Conservation (phyloP, 1,140 invertebrate species). For the Listronotus bonariensis region DNA sequence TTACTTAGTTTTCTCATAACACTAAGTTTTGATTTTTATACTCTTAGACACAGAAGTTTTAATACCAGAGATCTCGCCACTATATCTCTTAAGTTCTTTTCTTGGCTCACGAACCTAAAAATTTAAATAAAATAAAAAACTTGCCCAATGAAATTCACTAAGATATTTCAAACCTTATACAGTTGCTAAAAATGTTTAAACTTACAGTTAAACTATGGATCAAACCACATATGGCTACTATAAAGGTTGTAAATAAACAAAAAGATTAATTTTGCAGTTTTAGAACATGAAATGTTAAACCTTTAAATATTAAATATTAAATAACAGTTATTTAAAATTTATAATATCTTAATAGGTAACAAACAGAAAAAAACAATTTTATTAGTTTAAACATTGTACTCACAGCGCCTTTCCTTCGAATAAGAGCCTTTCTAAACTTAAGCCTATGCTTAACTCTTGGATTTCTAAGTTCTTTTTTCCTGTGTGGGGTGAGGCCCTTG, state of each 20-base stretch:
- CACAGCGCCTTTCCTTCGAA: constrained; percentile 86
- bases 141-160: too few relatives aligned
- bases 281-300: too few relatives aligned
- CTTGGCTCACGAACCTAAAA: constrained; percentile 75
- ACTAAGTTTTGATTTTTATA: constrained; percentile 76
- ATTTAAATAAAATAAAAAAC: too few relatives aligned
- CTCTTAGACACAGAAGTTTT: constrained; percentile 84
- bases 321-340: too few relatives aligned
- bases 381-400: constrained; percentile 44
- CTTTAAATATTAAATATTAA: too few relatives aligned
- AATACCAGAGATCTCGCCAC: constrained; percentile 90
- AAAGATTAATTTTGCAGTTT: too few relatives aligned
- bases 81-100: constrained; percentile 79
- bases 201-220: too few relatives aligned
- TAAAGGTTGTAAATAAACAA: too few relatives aligned
- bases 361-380: constrained; percentile 29
- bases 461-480: constrained; percentile 90
- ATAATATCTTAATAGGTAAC: too few relatives aligned
- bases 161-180: too few relatives aligned
- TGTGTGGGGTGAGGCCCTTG: constrained; percentile 86
- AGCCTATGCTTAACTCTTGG: constrained; percentile 91
- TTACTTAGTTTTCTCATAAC: constrained; percentile 2
- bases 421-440: constrained; percentile 88
- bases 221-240: too few relatives aligned
- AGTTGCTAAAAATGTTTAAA: too few relatives aligned